Evolutionary conservation across 92 coral and sea anemone species (phyloP), one percentile per base, ranked within the genome.

Genomic region (Epizoanthus rinbou): DNA sequence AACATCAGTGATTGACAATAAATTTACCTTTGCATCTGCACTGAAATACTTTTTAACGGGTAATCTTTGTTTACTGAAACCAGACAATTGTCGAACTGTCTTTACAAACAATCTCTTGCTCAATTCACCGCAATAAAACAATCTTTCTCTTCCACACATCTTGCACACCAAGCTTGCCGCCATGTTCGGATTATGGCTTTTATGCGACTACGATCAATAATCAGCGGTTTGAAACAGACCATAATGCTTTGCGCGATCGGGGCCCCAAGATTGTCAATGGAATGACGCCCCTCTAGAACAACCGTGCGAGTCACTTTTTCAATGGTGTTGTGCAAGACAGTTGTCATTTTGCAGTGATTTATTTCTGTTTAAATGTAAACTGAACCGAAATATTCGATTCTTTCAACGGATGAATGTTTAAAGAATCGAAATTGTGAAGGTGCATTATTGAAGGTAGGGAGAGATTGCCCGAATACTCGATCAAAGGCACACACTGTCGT

Each of bases 211-310:
- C 70, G 53, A 37, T 13, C 63, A 50, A 52, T 23, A 31, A 37
- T 52, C 78, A 57, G 81, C 39, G 54, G 81, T 23, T 16, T 60
- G 3, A 37, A 9, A 3, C 13, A 35, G 16, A 13, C 80, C 63
- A 75, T 57, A 62, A 78, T 78, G 82, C 82, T 39, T 43, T 78
- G 82, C 71, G 82, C 53, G 52, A 70, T 47, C 14, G 47, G 37
- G 82, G 82, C 70, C 35, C 47, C 45, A 57, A 35, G 70, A 11
- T 60, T 37, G 69, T 78, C 70, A 78, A 78, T 78, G n/a, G 71
- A 78, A 37, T 78, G 82, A 78, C 70, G 59, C 37, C 82, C 82
- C 82, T 78, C 82, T 78, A 19, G 72, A 22, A 60, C 82, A 78
- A 60, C 71, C 60, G 37, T 6, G 16, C 43, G 24, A 35, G 0